These are phyloP conservation scores for Lasiurus borealis DNA, from an alignment of 2,113 vertebrate genomes.

Conservation along the genomic window DNA sequence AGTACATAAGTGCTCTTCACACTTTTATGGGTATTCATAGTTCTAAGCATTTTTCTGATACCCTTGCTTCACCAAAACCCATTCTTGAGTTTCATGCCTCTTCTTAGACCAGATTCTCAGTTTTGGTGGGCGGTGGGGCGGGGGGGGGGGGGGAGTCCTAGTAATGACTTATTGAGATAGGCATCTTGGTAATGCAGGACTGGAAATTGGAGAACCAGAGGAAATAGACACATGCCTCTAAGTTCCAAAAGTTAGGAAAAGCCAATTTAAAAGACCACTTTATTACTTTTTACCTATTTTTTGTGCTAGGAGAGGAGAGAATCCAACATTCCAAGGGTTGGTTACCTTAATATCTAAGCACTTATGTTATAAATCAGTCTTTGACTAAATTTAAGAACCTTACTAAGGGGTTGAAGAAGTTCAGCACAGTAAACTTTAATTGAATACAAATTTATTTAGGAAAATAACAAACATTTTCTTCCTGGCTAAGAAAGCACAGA, in stretches of 20 bases:
- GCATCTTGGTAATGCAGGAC: neutral
- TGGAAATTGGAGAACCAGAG: neutral
- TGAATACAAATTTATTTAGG: neutral
- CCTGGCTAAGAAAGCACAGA: slow-evolving; percentile 10
- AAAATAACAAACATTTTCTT: slow-evolving; percentile 37
- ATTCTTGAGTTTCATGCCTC: neutral
- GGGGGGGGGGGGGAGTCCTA: neutral
- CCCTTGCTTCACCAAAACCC: slow-evolving; percentile 2
- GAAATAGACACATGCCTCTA: neutral
- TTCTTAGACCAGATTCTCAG: slow-evolving; percentile 28
- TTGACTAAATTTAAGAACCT: slow-evolving; percentile 3
- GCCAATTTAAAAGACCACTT: neutral
- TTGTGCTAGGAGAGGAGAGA: neutral
- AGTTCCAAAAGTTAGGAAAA: slow-evolving; percentile 38
- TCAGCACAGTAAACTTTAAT: slow-evolving; percentile 31
- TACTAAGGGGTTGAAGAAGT: neutral
- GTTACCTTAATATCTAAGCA: slow-evolving; percentile 7
- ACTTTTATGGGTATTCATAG: neutral
- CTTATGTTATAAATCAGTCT: neutral
- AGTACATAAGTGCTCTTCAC: neutral
- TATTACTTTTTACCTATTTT: slow-evolving; percentile 5
- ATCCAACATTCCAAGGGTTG: neutral
- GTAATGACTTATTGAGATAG: neutral
- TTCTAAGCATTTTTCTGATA: neutral
- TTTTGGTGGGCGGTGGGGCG: too few species aligned